phyloP scores from a whole-genome alignment of 2,797 vertebrate species.

The Enteromius unitaeniatus region DNA sequence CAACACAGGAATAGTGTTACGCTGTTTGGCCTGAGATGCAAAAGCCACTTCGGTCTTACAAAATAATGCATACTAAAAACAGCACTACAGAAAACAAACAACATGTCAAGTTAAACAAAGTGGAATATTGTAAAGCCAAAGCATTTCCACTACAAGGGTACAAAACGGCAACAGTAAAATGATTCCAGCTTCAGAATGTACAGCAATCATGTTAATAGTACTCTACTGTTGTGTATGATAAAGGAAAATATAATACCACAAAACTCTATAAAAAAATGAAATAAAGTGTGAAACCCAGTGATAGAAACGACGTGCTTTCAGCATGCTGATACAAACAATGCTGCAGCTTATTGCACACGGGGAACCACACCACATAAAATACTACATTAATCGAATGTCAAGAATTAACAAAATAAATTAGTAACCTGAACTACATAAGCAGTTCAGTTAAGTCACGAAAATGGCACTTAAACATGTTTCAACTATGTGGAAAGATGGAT shows the following conservation, averaged over 20 bases:
- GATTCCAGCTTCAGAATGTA: slow-evolving; percentile 10
- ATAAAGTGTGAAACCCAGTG: slow-evolving; percentile 30
- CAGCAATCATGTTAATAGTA: slow-evolving; percentile 23
- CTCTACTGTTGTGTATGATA: not conserved
- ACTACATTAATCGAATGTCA: slow-evolving; percentile 11
- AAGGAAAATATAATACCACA: not conserved
- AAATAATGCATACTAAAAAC: slow-evolving; percentile 3
- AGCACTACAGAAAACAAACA: slow-evolving; percentile 42
- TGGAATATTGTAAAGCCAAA: not conserved
- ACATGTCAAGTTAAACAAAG: not conserved
- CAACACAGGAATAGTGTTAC: slow-evolving; percentile 22
- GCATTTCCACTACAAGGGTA: slow-evolving; percentile 23
- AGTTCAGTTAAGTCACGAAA: slow-evolving; percentile 28
- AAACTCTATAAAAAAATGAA: not conserved
- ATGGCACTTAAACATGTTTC: slow-evolving; percentile 33
- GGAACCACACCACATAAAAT: slow-evolving; percentile 26
- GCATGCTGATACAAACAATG: slow-evolving; percentile 32
- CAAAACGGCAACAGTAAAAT: slow-evolving; percentile 36
- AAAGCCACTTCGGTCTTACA: not conserved
- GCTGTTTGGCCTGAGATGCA: slow-evolving; percentile 17
- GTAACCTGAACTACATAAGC: not conserved
- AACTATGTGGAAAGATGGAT: slow-evolving; percentile 24
- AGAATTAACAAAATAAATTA: not conserved
- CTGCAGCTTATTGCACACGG: slow-evolving; percentile 47
- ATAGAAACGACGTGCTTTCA: slow-evolving; percentile 31